Conservation (phyloP, 2,797 vertebrate genomes). For the Antrozous pallidus region DNA sequence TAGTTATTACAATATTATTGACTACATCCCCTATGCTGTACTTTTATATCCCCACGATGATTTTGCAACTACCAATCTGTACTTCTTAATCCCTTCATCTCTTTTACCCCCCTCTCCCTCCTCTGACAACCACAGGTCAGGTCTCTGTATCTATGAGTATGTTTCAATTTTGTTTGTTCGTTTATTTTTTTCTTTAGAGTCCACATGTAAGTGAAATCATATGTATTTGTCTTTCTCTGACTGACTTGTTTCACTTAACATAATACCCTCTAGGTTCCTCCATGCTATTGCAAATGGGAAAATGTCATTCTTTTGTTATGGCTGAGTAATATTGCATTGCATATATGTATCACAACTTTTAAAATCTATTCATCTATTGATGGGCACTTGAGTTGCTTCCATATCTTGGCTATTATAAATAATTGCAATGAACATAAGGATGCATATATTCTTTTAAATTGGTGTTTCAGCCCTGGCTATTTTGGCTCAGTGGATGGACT, state of each 20-base stretch:
- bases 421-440: neutral
- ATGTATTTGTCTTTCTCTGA: neutral
- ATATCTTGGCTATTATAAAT: neutral
- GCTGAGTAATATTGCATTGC: neutral
- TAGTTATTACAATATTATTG: neutral
- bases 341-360: neutral
- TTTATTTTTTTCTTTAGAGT: neutral
- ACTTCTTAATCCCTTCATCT: neutral
- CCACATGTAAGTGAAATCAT: neutral
- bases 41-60: neutral
- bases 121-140: neutral
- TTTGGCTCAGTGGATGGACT: too few relatives aligned
- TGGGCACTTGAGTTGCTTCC: neutral
- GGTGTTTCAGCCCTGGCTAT: neutral
- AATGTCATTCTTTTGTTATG: neutral
- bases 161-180: neutral
- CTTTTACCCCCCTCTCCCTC: neutral
- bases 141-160: neutral
- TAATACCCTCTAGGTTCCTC: neutral
- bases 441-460: neutral
- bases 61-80: neutral
- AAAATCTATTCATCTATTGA: neutral
- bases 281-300: neutral
- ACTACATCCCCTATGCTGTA: neutral
- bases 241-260: neutral